Conservation (phyloP, 1,140 invertebrate species). For the Micrasema minimum region DNA sequence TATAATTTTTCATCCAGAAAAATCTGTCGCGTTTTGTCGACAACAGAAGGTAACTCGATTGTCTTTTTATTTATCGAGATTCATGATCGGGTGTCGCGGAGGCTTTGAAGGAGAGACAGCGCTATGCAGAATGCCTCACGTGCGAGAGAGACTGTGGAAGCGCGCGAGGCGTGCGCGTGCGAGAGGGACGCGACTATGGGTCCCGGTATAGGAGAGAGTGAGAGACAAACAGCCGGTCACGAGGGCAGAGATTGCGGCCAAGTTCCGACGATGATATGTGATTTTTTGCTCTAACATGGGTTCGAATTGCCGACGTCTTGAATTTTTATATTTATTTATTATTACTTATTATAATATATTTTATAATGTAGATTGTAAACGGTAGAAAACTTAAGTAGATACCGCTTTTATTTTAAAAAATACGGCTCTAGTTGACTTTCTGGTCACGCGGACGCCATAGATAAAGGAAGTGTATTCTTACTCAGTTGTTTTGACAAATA, state of each 20-base stretch:
- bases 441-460: too few species aligned
- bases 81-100: too few species aligned
- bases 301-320: slow-evolving; percentile 43
- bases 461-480: too few species aligned
- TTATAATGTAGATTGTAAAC: slow-evolving; percentile 1
- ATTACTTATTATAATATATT: neutral
- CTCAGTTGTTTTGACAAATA: too few species aligned
- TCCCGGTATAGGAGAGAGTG: neutral
- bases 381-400: neutral
- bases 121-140: slow-evolving; percentile 5
- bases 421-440: too few species aligned
- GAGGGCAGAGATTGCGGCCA: slow-evolving; percentile 51
- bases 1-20: too few species aligned
- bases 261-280: slow-evolving; percentile 50
- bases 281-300: slow-evolving; percentile 42
- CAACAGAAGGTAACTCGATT: too few species aligned
- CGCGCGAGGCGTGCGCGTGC: slow-evolving; percentile 34
- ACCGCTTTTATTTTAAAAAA: too few species aligned
- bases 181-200: slow-evolving; percentile 1
- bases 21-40: too few species aligned
- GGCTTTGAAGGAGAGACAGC: slow-evolving; percentile 30
- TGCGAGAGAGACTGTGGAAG: slow-evolving; percentile 20
- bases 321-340: neutral
- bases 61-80: too few species aligned
- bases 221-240: slow-evolving; percentile 41